Evolutionary conservation across 2,797 vertebrate species (phyloP), one percentile per base, ranked within the genome.

Genomic region (Miichthys miiuy): DNA sequence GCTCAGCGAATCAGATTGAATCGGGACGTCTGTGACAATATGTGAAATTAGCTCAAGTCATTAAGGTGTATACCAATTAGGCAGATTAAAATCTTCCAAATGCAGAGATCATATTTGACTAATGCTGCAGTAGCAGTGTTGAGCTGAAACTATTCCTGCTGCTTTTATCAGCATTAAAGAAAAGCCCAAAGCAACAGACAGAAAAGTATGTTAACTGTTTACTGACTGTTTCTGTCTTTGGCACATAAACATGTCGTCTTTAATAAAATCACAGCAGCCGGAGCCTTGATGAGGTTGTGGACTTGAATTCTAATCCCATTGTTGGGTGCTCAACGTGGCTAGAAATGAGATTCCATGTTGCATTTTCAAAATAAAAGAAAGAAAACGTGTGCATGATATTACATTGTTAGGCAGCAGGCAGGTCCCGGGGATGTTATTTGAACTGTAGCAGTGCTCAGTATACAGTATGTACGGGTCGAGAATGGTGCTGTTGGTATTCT

Each of bases 1-100:
- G 17, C 47, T 46, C 9, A 25, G 11, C 52, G 9, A 78, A 68
- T 54, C 21, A 68, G 20, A 68, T 8, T 30, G 13, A 61, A 62
- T 66, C 0, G 2, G 30, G 27, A 68, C 56, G 13, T 42, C 41
- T 52, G 13, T 60, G 56, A 25, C 52, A 72, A 27, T 42, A 50
- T 42, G 70, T 65, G n/a, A 46, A 73, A 73, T 84, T 20, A 72
- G 12, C 52, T 48, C 41, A 16, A 66, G 34, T 57, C 25, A 65
- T 80, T 77, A 69, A 38, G 17, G 51, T 81, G 18, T 30, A 10
- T n/a, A 30, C n/a, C 54, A 56, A 61, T 68, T 64, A 81, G 47
- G 11, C 47, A 64, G 75, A 61, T 41, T 50, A 34, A 52, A 57
- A 79, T 62, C 64, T 76, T 38, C 16, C 16, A 41, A 42, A 66